Conservation (phyloP, 2,888 invertebrate genomes). For the Cataglyphis albicans region DNA sequence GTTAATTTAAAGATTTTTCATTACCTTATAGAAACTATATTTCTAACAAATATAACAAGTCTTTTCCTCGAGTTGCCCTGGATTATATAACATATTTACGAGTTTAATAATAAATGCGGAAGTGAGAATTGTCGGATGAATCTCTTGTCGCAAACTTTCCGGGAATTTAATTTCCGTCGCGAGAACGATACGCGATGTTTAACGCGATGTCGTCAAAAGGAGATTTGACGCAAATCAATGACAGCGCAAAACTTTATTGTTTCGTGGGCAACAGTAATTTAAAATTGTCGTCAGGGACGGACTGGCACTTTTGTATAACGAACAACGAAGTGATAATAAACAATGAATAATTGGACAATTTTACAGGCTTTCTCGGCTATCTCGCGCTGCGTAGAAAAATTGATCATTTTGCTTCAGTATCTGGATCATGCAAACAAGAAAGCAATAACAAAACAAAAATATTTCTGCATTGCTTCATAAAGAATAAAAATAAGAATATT, state of each 20-base stretch:
- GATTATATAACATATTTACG: conserved; percentile 1
- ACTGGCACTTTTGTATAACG: conserved; percentile 12
- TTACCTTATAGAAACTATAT: neutral
- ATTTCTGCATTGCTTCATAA: neutral
- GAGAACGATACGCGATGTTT: conserved; percentile 10
- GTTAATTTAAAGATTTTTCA: neutral
- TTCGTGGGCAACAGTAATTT: conserved; percentile 15
- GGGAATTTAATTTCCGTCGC: conserved; percentile 37
- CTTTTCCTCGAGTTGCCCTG: neutral
- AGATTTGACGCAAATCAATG: conserved; percentile 8
- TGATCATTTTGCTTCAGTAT: conserved; percentile 3
- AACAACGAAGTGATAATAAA: conserved; percentile 38
- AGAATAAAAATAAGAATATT: neutral
- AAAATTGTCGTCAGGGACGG: conserved; percentile 25
- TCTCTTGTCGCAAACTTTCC: conserved; percentile 22
- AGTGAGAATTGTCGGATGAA: neutral
- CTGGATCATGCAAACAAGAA: neutral
- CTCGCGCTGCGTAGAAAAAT: conserved; percentile 17
- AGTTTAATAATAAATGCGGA: conserved; percentile 11
- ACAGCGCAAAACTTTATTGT: conserved; percentile 36
- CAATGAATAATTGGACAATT: conserved; percentile 33
- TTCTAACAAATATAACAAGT: conserved; percentile 9
- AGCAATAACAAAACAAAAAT: neutral
- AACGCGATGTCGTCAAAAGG: conserved; percentile 28
- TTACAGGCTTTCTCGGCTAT: conserved; percentile 2